Percentiles rank a stretch among this genome's conserved stretches.
These are phyloP conservation scores for Drosophila mauritiana DNA, from an alignment of 1,140 invertebrate genomes.

Conservation along the genomic window DNA sequence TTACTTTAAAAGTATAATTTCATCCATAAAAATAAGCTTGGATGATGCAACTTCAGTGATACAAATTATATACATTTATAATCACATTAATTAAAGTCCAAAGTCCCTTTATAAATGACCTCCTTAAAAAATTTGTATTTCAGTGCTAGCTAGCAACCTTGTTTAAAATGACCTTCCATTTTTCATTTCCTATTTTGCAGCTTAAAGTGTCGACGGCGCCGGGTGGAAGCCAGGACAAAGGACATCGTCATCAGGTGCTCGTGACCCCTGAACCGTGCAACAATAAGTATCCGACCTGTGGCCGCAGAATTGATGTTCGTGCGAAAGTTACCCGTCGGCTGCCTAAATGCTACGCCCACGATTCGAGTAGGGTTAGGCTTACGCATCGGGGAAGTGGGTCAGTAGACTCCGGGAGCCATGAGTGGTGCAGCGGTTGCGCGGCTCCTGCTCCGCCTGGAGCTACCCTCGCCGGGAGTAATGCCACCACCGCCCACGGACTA, in stretches of 20 bases:
- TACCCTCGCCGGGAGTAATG: slow-evolving; percentile 48
- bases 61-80: no score
- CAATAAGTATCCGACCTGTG: slow-evolving; percentile 25
- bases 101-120: neutral
- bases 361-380: slow-evolving; percentile 5
- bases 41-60: no score
- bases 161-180: slow-evolving; percentile 67
- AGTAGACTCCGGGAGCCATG: slow-evolving; percentile 34
- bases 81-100: no score
- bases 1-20: no score
- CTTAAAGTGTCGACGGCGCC: slow-evolving; percentile 70
- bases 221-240: slow-evolving; percentile 30
- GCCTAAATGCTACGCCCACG: slow-evolving; percentile 40
- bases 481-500: slow-evolving; percentile 52
- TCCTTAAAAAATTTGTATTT: neutral
- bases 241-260: slow-evolving; percentile 25
- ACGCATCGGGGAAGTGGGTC: neutral
- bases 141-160: slow-evolving; percentile 26
- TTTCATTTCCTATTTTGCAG: slow-evolving; percentile 79
- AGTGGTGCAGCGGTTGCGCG: slow-evolving; percentile 31
- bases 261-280: slow-evolving; percentile 19
- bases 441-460: slow-evolving; percentile 57
- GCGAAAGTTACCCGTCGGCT: slow-evolving; percentile 49
- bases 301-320: slow-evolving; percentile 56
- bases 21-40: no score